These are phyloP conservation scores for Tanytarsus gracilentus DNA, from an alignment of 2,888 invertebrate species.

Conservation along the genomic window DNA sequence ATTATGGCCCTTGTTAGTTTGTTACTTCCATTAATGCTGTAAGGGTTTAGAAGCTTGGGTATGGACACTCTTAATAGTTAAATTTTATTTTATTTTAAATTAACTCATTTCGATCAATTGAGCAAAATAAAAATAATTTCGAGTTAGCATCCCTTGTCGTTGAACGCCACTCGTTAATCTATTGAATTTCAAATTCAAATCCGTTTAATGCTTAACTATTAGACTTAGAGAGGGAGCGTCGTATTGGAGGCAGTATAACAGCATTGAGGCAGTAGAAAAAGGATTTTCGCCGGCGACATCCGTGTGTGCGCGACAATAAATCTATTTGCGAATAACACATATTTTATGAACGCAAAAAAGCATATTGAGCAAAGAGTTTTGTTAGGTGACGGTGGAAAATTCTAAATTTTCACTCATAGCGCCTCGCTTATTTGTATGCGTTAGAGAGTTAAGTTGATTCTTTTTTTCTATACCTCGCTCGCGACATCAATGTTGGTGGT, in stretches of 20 bases:
- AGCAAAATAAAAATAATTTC: constrained; percentile 6
- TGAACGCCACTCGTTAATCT: constrained; percentile 20
- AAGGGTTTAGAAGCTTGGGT: too few relatives aligned
- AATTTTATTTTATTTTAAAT: too few relatives aligned
- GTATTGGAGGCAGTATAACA: not conserved
- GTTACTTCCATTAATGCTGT: not conserved
- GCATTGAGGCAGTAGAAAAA: not conserved
- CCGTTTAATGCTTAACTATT: constrained; percentile 29
- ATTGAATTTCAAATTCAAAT: constrained; percentile 29
- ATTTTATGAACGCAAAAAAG: constrained; percentile 17
- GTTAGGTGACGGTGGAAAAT: too few relatives aligned
- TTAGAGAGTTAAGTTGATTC: too few relatives aligned
- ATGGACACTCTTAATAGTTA: too few relatives aligned
- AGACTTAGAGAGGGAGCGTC: constrained; percentile 6
- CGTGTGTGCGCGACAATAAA: constrained; percentile 9
- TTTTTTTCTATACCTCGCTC: too few relatives aligned
- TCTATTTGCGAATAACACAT: constrained; percentile 23
- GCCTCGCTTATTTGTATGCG: too few relatives aligned
- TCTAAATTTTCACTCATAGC: too few relatives aligned
- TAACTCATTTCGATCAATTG: too few relatives aligned
- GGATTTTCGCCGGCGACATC: too few relatives aligned
- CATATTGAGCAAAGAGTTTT: not conserved
- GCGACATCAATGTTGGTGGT: too few relatives aligned
- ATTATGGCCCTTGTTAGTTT: too few relatives aligned
- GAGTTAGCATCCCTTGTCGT: not conserved